Evolutionary conservation across 2,113 vertebrate species (phyloP).

Genomic region (Spea multiplicata): DNA sequence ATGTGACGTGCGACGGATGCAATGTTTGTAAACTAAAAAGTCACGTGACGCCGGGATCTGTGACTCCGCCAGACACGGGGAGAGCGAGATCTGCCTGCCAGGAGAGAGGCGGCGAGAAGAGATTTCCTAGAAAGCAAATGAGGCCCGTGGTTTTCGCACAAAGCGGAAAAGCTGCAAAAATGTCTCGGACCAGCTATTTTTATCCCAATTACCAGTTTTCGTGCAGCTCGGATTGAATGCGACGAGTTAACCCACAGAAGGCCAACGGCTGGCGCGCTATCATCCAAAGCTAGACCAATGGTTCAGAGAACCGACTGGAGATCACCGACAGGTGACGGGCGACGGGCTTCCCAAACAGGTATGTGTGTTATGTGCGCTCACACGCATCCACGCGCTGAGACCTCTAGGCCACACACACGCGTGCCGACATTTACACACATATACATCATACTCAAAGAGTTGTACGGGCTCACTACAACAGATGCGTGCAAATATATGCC

Average conservation of each 20-base stretch:
- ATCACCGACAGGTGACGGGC: background rate
- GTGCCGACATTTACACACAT: background rate
- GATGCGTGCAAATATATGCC: no score
- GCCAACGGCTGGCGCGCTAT: background rate
- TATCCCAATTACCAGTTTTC: background rate
- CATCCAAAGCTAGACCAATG: background rate
- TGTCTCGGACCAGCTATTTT: constrained; percentile 25
- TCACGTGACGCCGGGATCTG: constrained; percentile 40
- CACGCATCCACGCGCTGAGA: background rate
- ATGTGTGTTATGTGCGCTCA: background rate
- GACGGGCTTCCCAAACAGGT: background rate
- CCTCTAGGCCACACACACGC: background rate
- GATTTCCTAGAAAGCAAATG: constrained; percentile 43
- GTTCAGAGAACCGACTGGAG: background rate
- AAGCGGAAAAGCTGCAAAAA: constrained; percentile 10
- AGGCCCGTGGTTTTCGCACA: constrained; percentile 29
- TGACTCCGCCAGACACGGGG: constrained; percentile 43
- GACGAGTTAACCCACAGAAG: constrained; percentile 6
- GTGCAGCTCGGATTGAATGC: background rate
- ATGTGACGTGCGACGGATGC: constrained; percentile 36
- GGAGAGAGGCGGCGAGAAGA: constrained; percentile 40
- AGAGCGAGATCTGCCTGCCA: constrained; percentile 44
- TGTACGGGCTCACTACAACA: no score
- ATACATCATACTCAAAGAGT: background rate
- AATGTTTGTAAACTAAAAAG: constrained; percentile 46